Base-by-base conservation (phyloP, 2,797 vertebrate genomes). In the Gymnopithys bicolor region DNA sequence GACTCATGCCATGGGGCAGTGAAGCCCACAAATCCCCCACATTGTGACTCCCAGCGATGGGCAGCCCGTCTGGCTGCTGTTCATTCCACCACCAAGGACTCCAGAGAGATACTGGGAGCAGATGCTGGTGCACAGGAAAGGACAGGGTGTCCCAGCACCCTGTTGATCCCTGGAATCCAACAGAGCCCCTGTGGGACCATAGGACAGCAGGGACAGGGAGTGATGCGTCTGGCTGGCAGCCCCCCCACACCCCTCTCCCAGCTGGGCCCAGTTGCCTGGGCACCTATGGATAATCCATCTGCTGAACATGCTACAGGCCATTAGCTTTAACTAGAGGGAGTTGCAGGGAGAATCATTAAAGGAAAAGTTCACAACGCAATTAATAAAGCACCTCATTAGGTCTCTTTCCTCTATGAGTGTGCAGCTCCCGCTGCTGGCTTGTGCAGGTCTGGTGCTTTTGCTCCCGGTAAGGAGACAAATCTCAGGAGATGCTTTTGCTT, bases 251-350 rank as follows among this genome's bases (percentile, higher is more conserved):
- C 93, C 71, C 75, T 83, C 18, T 15, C 18, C 41, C 39, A 85
- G 83, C 74, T 1, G 23, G 46, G 82, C 79, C 51, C 43, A 5
- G 77, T 78, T 84, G 90, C 81, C 77, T 27, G 74, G 67, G 82
- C 76, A 89, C 87, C 90, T 74, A 48, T 17, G 89, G 84, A 9
- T 79, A 74, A 95, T 94, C 89, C 89, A 84, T 96, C 94, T 95
- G 88, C 92, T 88, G 95, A 96, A 95, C 95, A 95, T 3, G 93
- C 92, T 37, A 93, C 95, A 96, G 93, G 73, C 96, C 95, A 95
- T 97, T 97, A 96, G 95, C 90, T 96, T 95, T 92, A 95, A 94
- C 96, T 93, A 87, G 87, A 94, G 90, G 87, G 93, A 95, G 95
- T 87, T 91, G 92, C 27, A 2, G 74, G 79, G 77, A 94, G 87